phyloP scores from a whole-genome alignment of 2,797 vertebrate species.

The Tarsius wallacei region DNA sequence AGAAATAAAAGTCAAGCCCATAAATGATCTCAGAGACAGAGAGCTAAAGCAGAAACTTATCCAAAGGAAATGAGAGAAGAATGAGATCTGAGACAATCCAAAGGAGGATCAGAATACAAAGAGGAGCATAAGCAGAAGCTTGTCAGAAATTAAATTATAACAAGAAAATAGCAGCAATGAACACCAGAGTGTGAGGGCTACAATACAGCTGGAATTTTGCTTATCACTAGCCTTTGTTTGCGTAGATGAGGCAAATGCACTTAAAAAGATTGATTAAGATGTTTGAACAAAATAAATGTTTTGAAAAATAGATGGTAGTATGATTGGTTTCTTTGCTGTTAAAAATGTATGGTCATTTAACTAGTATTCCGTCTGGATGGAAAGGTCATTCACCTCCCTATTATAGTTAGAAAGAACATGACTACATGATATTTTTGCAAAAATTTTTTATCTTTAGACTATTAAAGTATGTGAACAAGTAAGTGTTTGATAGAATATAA shows the following conservation, averaged over 20 bases:
- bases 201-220: not conserved
- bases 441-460: not conserved
- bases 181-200: not conserved
- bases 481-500: not conserved
- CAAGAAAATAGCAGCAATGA: not conserved
- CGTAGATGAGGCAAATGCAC: not conserved
- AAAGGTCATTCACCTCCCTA: not conserved
- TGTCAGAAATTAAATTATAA: not conserved
- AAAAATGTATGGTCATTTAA: not conserved
- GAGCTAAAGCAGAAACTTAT: not conserved
- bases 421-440: not conserved
- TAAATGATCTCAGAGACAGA: conserved; percentile 8
- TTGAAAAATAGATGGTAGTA: not conserved
- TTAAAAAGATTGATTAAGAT: not conserved
- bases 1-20: not conserved
- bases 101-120: not conserved
- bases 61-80: not conserved
- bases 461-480: conserved; percentile 11
- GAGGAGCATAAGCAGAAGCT: not conserved
- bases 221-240: not conserved
- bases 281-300: not conserved
- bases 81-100: not conserved
- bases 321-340: not conserved
- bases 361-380: not conserved
- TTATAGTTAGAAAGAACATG: not conserved